Evolutionary conservation across 92 coral and sea anemone species (phyloP), one percentile per base, ranked within the genome.

Genomic region (Porites rus): DNA sequence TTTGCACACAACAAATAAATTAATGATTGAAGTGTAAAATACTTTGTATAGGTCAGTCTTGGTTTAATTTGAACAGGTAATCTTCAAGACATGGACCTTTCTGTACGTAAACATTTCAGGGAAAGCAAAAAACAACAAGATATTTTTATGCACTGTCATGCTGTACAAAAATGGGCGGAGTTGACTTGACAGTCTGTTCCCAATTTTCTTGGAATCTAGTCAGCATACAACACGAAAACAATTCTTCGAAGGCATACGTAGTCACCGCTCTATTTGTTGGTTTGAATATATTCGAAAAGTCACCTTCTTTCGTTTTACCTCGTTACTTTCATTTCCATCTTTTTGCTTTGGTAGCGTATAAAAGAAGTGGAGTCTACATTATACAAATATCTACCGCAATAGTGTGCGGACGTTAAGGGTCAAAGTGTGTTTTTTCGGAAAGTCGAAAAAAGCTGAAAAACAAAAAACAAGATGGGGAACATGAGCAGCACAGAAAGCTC

Each of bases 141-240:
- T 12, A 54, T 9, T 9, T 13, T 9, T 17, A 61, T 6, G 65
- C 65, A 7, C 4, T 61, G 65, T 0, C 3, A 61, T 61, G 0
- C 6, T 13, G 14, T 9, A 18, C 11, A 12, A 6, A 2, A 9
- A 17, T 9, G 71, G 71, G 31, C 12, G 43, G 31, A 18, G n/a
- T 28, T 11, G 46, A 1, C 8, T 46, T 62, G 82, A 77, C 38
- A 25, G 25, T 31, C 8, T 63, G 67, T 77, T 77, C 82, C 82
- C 54, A 3, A 59, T 16, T 77, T 77, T 77, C 82, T 16, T 18
- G 72, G 82, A 77, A 77, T 70, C 69, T 10, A 61, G 24, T 66
- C 46, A 66, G 71, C 3, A 2, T 9, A 31, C 11, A 22, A 66
- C 21, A 21, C 13, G 43, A 21, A 66, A 66, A 66, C 43, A 66